These are phyloP conservation scores for Cossypha polioptera DNA, from an alignment of 2,797 vertebrate genomes.

Conservation along the genomic window DNA sequence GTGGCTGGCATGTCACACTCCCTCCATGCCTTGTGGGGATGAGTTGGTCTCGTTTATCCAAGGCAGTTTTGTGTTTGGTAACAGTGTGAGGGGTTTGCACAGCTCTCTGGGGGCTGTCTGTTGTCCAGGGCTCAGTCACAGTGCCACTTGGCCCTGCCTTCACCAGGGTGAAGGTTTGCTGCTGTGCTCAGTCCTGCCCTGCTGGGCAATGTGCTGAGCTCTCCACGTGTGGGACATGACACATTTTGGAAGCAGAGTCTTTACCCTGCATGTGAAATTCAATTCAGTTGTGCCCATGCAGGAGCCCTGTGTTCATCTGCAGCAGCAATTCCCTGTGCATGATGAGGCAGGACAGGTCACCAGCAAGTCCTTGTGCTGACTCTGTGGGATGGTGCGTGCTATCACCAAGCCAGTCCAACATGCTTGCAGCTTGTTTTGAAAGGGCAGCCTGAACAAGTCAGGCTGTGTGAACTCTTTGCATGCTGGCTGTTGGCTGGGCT, in stretches of 20 bases:
- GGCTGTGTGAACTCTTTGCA: not conserved
- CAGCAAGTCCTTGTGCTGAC: not conserved
- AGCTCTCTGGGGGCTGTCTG: not conserved
- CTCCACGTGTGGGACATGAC: fast-evolving
- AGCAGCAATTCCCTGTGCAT: not conserved
- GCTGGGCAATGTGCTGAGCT: not conserved
- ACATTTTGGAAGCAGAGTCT: not conserved
- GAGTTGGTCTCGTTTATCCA: not conserved
- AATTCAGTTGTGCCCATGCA: fast-evolving
- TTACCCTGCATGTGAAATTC: not conserved
- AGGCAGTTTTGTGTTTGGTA: not conserved
- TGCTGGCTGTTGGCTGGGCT: not conserved
- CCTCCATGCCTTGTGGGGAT: not conserved
- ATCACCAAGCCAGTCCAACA: not conserved
- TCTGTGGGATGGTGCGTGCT: not conserved
- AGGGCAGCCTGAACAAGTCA: not conserved
- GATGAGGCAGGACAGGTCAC: not conserved
- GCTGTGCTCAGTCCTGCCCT: not conserved
- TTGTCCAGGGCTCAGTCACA: not conserved
- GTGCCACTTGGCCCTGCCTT: not conserved
- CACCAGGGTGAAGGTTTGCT: not conserved
- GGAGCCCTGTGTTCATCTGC: not conserved
- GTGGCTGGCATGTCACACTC: not conserved
- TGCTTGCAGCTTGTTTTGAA: not conserved
- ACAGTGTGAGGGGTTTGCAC: not conserved